A percentile compares a stretch with the other conserved stretches of the same genome.
These are phyloP conservation scores for Drosophila subobscura DNA, from an alignment of 1,140 invertebrate species.

Conservation along the genomic window DNA sequence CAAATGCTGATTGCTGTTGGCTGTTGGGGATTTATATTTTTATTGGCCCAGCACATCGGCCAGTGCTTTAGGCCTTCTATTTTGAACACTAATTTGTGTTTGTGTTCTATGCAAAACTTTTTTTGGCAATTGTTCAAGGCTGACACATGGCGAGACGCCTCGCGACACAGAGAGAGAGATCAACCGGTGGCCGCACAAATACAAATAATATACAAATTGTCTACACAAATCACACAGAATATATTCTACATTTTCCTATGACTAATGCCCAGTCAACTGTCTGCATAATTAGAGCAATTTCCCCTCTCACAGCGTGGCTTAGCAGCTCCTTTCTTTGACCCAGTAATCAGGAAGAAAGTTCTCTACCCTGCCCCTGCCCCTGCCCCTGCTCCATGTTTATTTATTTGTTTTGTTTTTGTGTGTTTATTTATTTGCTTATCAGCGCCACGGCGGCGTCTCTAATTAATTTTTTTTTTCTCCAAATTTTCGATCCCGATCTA, in stretches of 20 bases:
- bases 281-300: constrained; percentile 14
- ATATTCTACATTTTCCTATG: constrained; percentile 29
- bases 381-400: constrained; percentile 28
- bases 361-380: constrained; percentile 37
- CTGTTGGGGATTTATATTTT: constrained; percentile 52
- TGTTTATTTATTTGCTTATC: constrained; percentile 74
- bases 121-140: constrained; percentile 77
- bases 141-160: constrained; percentile 42
- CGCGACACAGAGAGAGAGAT: background rate
- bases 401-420: constrained; percentile 20
- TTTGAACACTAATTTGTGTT: constrained; percentile 18
- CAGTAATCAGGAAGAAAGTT: constrained; percentile 68
- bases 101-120: constrained; percentile 37
- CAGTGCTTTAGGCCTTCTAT: constrained; percentile 15
- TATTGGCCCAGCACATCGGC: constrained; percentile 47
- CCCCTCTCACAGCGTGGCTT: background rate
- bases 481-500: constrained; percentile 43
- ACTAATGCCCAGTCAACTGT: constrained; percentile 30
- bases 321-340: constrained; percentile 19
- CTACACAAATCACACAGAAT: constrained; percentile 22
- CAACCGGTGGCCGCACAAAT: constrained; percentile 23
- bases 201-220: constrained; percentile 34
- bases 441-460: constrained; percentile 57
- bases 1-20: constrained; percentile 44
- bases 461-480: constrained; percentile 68